Base-by-base conservation (phyloP, 2,888 invertebrate genomes). In the Microctonus brassicae region DNA sequence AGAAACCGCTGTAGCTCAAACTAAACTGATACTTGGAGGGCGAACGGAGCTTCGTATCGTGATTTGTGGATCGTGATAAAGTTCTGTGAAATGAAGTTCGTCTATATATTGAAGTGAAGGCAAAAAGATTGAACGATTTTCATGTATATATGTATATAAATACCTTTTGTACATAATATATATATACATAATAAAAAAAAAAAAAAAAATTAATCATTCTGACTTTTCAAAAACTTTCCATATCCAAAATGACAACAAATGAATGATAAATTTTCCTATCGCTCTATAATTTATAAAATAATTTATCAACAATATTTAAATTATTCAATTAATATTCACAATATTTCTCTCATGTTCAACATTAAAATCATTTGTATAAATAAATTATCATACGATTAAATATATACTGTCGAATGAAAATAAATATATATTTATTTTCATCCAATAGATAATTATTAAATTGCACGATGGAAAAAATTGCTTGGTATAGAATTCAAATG, bases 51-150 rank as follows among this genome's bases (percentile, higher is more conserved):
- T n/a, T 29, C 13, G 20, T 4, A 64, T 57, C 61, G 39, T 57
- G 63, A 69, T 55, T 69, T 63, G 63, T 65, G 24, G 65, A 36
- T 65, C 55, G 39, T n/a, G 53, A 53, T 36, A 65, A 65, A 65
- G 53, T 65, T 65, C 55, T 55, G 47, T 22, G 10, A 65, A 36
- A 65, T 55, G 53, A 55, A 64, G 63, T 52, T 64, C 17, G 2
- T 6, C 47, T 20, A 7, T 47, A 47, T 47, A 47, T 29, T n/a
- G 47, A 52, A 33, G n/a, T n/a, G 26, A 29, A 52, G 52, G 17
- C 22, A 34, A 2, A 20, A 34, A 36, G 22, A 60, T 47, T 17
- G 17, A 47, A 47, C 47, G 47, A 47, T 47, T 17, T 47, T 47
- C 47, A 47, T 20, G 17, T 5, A 47, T 47, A 47, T 47, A 47